phyloP scores from a whole-genome alignment of 2,113 vertebrate genomes.

The Menura novaehollandiae region DNA sequence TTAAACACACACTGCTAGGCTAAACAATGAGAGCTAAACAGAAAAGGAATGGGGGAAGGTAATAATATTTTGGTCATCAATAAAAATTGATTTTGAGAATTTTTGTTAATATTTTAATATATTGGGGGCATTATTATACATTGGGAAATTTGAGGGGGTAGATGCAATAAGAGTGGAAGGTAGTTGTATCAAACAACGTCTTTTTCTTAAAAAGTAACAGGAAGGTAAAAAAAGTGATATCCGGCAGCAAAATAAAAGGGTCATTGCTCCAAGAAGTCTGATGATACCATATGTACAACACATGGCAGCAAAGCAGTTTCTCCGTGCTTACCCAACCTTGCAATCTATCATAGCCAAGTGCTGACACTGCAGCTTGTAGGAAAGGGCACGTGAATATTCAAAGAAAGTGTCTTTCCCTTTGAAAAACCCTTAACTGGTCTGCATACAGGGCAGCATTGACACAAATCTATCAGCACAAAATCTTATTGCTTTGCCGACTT shows the following conservation, averaged over 20 bases:
- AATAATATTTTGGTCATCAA: background rate
- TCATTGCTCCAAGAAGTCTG: background rate
- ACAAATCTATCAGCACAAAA: background rate
- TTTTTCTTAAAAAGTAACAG: background rate
- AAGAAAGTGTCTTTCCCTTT: conserved; percentile 5
- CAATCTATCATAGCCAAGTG: background rate
- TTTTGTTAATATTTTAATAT: background rate
- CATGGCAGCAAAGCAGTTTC: background rate
- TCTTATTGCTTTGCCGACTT: background rate
- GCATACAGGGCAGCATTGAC: background rate
- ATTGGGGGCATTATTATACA: background rate
- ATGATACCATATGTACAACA: background rate
- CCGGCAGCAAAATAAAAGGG: background rate
- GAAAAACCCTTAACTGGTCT: background rate
- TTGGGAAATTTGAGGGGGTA: background rate
- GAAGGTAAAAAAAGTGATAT: background rate
- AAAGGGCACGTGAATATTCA: background rate
- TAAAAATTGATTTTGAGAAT: background rate
- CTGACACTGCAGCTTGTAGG: background rate
- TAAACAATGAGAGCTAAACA: background rate
- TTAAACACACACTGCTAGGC: background rate
- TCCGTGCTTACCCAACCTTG: background rate
- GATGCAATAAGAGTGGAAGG: background rate
- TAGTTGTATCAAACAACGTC: background rate
- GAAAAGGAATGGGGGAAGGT: background rate